Base-by-base conservation (phyloP, 2,888 invertebrate species). In the Caenorhabditis becei region DNA sequence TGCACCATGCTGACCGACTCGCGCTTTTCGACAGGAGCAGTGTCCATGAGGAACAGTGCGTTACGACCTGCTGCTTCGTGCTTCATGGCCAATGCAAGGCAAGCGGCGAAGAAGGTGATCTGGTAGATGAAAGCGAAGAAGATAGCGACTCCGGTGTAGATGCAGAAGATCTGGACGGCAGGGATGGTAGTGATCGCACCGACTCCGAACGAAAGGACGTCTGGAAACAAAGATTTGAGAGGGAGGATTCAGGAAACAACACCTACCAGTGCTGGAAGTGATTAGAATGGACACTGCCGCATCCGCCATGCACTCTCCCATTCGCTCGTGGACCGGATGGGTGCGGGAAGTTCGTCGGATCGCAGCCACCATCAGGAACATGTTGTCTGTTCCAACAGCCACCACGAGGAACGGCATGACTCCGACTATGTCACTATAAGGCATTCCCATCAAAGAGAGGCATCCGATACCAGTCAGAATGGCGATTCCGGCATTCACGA, bases 351-450 rank as follows among this genome's bases (percentile, higher is more conserved):
- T 96, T 63, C 96, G 93, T 71, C 96, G 93, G 95, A 97, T 96
- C 0, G 96, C 96, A 1, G 96, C 96, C 89, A 97, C 92, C 96
- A 97, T 96, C 32, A 97, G 96, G 91, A 97, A 97, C 1, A 96
- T 97, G 92, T 97, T 97, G 91, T 97, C 97, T 79, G 96, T 96
- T 80, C 97, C 97, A 89, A 97, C 96, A 90, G 96, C 97, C 88
- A 97, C 95, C 95, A 97, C 96, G 77, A 97, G 94, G 92, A 97
- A 97, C 7, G 97, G 97, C 28, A 97, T 96, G 0, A 97, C 97
- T 89, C 96, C 93, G 92, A 97, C 97, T 86, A 97, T 95, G 77
- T 96, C 96, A 91, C 96, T 97, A 92, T 96, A 97, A 84, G 96
- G 95, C 83, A 96, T 94, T 28, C 96, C 96, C 85, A 95, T 93